Evolutionary conservation across 2,797 vertebrate genomes (phyloP), one percentile per base, ranked within the genome.

Genomic region (Bradypodion ventrale): DNA sequence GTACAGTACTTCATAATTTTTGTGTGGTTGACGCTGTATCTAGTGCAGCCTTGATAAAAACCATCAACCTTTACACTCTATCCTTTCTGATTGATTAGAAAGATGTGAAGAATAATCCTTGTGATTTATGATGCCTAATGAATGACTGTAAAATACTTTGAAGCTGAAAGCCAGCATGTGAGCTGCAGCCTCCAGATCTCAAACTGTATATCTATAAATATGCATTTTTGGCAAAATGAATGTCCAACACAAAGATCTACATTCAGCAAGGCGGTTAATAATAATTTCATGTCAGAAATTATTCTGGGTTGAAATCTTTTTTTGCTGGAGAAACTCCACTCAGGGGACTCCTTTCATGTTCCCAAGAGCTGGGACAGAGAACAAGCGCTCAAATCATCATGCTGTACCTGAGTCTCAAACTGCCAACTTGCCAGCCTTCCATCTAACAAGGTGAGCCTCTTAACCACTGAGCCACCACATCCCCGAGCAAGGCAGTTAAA

Each of bases 121-220:
- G 78, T 44, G 5, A 87, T 90, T 84, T 82, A 1, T 86, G 7
- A 79, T 52, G 7, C 3, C 86, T 83, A 7, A 12, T 89, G 85
- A 65, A 73, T 56, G 83, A 83, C 42, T 85, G 19, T 76, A 59
- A 91, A 89, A 7, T 0, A 5, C 4, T 84, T 89, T 59, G 59
- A 88, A 83, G 19, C 37, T n/a, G 1, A 49, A 89, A 88, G 4
- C 0, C 21, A 80, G 81, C 70, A 15, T 75, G 29, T 56, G 75
- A 84, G 3, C 16, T 46, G 72, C 5, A 79, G 19, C n/a, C 1
- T 79, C 80, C 59, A 76, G 66, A 76, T 87, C 82, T 82, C 81
- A 3, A 6, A 85, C 49, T 85, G 81, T 25, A 85, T 59, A 25
- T 0, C 25, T 62, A 46, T 29, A 5, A 86, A 23, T 76, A 84